These are phyloP conservation scores for Gopherus evgoodei DNA, from an alignment of 2,113 vertebrate species.

Conservation along the genomic window DNA sequence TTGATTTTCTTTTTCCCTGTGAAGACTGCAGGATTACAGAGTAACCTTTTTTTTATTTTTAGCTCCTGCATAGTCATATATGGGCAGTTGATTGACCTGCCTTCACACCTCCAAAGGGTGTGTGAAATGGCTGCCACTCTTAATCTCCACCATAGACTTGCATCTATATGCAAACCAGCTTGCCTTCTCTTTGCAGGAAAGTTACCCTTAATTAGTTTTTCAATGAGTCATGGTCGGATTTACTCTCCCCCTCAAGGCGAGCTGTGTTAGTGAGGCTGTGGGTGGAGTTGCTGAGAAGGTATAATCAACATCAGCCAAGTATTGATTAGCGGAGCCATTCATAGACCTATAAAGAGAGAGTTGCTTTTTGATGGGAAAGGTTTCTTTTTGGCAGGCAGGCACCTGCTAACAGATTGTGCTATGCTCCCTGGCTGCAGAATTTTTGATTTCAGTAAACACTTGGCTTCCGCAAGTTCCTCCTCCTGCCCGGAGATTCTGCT, in stretches of 20 bases:
- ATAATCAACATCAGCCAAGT: not conserved
- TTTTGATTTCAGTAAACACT: not conserved
- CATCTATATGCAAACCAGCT: not conserved
- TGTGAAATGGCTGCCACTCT: not conserved
- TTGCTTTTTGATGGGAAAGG: not conserved
- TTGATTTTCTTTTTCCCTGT: not conserved
- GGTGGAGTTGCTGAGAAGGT: not conserved
- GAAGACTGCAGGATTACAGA: not conserved
- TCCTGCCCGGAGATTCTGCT: not conserved
- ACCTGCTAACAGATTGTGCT: not conserved
- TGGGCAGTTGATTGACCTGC: constrained; percentile 26
- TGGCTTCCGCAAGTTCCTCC: not conserved
- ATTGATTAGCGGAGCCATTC: constrained; percentile 18
- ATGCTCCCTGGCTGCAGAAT: not conserved
- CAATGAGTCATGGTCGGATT: not conserved
- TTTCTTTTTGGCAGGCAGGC: not conserved
- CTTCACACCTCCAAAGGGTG: not conserved
- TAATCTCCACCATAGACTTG: not conserved
- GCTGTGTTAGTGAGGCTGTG: not conserved
- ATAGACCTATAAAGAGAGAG: not conserved
- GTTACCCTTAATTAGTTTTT: not conserved
- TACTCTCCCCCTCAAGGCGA: no score
- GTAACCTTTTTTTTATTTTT: constrained; percentile 36
- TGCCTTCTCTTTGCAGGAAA: not conserved
- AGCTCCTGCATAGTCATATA: constrained; percentile 32